Base-by-base conservation (phyloP, 2,113 vertebrate species). In the Triplophysa dalaica region DNA sequence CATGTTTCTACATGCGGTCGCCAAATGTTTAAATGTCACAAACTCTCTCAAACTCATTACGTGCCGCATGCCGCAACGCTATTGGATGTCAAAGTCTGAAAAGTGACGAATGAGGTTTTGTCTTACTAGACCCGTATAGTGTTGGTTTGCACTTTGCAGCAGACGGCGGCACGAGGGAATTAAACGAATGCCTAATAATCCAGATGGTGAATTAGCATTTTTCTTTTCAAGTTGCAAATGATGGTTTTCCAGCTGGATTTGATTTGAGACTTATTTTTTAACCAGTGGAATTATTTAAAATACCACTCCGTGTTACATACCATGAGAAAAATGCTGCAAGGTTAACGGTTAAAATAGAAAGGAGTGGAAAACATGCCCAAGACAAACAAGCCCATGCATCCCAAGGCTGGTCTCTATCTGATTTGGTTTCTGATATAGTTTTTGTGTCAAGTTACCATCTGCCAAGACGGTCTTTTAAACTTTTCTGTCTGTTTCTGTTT, bases 151-250 rank as follows among this genome's bases (percentile, higher is more conserved):
- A 61, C 76, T 72, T 78, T 50, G 62, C 43, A 61, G 81, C 69
- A 72, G 78, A 72, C 61, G 69, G 56, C 48, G n/a, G 24, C 70
- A 67, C 41, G 38, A 66, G 70, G 58, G 65, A 79, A 75, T 66
- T 63, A 65, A 62, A 56, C 60, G 63, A 81, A 52, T 69, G 66
- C 52, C 48, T 74, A 60, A 67, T 82, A 77, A 82, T 74, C 83
- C 91, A 92, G 88, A 91, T 92, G 92, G 93, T 86, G 77, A 89
- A 93, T 93, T 93, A 92, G 86, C 90, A 91, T 91, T 90, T 90
- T 41, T 45, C 83, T 78, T 76, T 65, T 54, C 19, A 77, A 81
- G 81, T 77, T 86, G 77, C 85, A 87, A 89, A 75, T 85, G 86
- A 87, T 82, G 79, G 89, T 89, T 85, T 79, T 79, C 43, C 77